Conservation (phyloP, 2,113 vertebrate species). For the Callaeas wilsoni region DNA sequence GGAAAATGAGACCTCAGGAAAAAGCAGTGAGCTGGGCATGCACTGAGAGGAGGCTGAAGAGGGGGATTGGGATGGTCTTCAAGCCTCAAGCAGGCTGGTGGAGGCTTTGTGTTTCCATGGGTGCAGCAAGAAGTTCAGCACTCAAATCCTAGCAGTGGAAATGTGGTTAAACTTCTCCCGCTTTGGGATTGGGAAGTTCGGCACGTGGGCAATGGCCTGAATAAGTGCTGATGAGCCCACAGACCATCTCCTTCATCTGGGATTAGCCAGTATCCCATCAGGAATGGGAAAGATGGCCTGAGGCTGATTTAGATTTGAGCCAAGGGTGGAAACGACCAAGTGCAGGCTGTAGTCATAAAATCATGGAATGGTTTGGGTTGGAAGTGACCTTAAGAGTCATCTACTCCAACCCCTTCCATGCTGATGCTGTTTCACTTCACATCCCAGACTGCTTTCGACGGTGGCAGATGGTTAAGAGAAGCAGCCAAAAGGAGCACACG, state of each 20-base stretch:
- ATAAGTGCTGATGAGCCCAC: not conserved
- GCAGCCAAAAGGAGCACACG: not conserved
- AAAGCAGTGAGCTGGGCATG: accelerated
- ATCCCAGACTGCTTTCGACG: not conserved
- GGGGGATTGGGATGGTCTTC: not conserved
- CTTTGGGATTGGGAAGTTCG: not conserved
- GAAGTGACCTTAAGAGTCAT: not conserved
- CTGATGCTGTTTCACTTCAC: not conserved
- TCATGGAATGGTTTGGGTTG: not conserved
- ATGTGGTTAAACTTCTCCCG: not conserved
- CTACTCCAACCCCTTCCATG: not conserved
- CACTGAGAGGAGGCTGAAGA: not conserved
- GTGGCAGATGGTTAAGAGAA: not conserved
- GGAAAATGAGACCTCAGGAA: not conserved
- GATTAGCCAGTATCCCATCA: not conserved
- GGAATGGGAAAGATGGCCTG: not conserved
- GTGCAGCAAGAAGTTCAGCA: not conserved
- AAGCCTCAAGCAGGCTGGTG: not conserved
- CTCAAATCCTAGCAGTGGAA: not conserved
- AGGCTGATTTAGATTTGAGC: not conserved
- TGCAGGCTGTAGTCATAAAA: not conserved
- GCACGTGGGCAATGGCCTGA: accelerated
- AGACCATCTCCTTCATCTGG: not conserved
- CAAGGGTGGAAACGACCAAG: not conserved
- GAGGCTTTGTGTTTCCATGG: not conserved